Evolutionary conservation across 2,113 vertebrate species (phyloP).

Genomic region (Eleginops maclovinus): DNA sequence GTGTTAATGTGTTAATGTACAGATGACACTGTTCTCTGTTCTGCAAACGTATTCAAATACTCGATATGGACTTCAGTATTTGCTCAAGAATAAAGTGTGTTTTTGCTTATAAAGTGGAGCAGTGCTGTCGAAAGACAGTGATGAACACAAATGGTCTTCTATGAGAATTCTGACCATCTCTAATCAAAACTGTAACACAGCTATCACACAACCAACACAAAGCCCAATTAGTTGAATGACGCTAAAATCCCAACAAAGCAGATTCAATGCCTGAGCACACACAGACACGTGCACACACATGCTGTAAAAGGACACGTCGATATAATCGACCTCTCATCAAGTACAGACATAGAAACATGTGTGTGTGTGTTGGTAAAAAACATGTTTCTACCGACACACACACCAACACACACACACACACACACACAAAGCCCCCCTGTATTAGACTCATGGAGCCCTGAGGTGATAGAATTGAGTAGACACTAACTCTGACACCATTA

Average conservation of each 20-base stretch:
- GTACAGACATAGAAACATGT: background rate
- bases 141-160: too few species aligned
- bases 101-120: too few species aligned
- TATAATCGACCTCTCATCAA: slow-evolving; percentile 12
- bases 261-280: background rate
- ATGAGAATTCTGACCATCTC: too few species aligned
- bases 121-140: too few species aligned
- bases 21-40: too few species aligned
- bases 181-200: background rate
- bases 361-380: too few species aligned
- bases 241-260: background rate
- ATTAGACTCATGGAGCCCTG: slow-evolving; percentile 16
- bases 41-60: too few species aligned
- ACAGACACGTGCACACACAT: slow-evolving; percentile 2
- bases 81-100: too few species aligned
- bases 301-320: slow-evolving; percentile 4
- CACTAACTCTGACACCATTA: slow-evolving; percentile 37
- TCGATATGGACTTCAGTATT: too few species aligned
- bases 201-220: background rate
- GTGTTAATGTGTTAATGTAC: too few species aligned
- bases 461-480: slow-evolving; percentile 25
- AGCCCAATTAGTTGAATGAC: background rate
- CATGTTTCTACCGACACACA: background rate
- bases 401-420: slow-evolving; percentile 3
- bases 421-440: background rate